phyloP scores from a whole-genome alignment of 2,797 vertebrate genomes.

The Megalops cyprinoides region DNA sequence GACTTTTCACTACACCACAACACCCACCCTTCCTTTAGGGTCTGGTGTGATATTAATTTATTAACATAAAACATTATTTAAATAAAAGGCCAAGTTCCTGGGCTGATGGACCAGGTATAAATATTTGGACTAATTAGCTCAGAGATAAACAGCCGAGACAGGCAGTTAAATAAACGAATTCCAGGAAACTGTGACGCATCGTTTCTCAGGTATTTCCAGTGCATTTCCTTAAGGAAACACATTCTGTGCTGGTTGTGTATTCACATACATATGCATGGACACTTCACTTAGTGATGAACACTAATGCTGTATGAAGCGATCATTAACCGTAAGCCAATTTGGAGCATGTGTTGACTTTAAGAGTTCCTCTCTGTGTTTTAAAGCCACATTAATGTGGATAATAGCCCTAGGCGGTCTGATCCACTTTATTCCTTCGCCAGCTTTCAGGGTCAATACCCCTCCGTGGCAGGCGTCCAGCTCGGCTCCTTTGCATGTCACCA shows the following conservation, averaged over 20 bases:
- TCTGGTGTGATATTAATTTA: not conserved
- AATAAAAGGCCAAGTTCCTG: not conserved
- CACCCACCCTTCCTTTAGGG: not conserved
- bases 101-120: conserved; percentile 19
- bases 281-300: not conserved
- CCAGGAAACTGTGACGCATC: not conserved
- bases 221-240: not conserved
- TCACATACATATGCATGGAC: too few species aligned
- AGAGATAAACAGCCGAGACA: not conserved
- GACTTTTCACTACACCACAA: not conserved
- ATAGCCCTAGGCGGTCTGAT: not conserved
- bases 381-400: not conserved
- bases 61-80: not conserved
- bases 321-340: not conserved
- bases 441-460: not conserved
- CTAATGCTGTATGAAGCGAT: not conserved
- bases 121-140: conserved; percentile 17
- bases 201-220: not conserved
- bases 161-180: not conserved
- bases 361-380: not conserved
- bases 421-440: not conserved
- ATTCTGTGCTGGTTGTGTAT: not conserved
- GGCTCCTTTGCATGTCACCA: not conserved
- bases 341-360: not conserved
- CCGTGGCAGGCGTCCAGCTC: not conserved